Conservation (phyloP, 35 echinoderm and acorn worm species). For the Ophioderma brevispina region DNA sequence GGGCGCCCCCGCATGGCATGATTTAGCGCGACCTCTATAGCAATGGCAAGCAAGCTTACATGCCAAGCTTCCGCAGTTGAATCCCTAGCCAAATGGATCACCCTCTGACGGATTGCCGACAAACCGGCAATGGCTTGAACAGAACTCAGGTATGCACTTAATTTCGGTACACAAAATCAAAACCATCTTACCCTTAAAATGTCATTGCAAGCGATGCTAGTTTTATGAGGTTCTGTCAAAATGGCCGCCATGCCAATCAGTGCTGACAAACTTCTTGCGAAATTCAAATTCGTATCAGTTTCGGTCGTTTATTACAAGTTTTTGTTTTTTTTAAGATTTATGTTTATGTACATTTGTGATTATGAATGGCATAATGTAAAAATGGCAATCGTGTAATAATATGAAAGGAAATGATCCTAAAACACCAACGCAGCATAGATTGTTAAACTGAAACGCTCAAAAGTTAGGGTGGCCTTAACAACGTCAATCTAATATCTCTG, state of each 20-base stretch:
- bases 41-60: constrained; percentile 1
- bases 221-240: not conserved
- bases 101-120: not conserved
- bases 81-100: not conserved
- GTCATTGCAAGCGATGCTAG: not conserved
- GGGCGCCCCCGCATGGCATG: not conserved
- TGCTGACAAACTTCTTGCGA: not conserved
- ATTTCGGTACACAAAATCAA: too few relatives aligned
- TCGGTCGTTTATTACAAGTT: not conserved
- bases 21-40: constrained; percentile 3
- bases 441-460: not conserved
- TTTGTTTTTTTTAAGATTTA: not conserved
- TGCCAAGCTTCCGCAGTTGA: not conserved
- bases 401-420: constrained; percentile 4
- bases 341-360: not conserved
- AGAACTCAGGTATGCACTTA: not conserved
- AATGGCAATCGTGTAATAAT: not conserved
- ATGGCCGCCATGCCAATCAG: not conserved
- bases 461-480: not conserved
- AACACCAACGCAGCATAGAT: not conserved
- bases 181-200: not conserved
- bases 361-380: not conserved
- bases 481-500: not conserved
- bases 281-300: not conserved
- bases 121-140: not conserved